A percentile compares a stretch with the other conserved stretches of the same genome.
These are phyloP conservation scores for Virgularia gustaviana DNA, from an alignment of 92 coral and sea anemone species.

Conservation along the genomic window DNA sequence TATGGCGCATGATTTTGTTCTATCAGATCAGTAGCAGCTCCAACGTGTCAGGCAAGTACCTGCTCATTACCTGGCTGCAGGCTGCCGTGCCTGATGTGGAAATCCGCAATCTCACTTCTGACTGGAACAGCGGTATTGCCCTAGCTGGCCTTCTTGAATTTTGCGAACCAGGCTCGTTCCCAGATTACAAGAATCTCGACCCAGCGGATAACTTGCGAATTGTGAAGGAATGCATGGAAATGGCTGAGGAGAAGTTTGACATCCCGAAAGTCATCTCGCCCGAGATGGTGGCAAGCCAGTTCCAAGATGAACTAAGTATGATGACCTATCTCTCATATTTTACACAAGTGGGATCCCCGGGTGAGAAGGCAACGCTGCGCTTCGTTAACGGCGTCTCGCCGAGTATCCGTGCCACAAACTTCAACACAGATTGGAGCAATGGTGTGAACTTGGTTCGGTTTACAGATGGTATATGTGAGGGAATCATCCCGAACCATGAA, in stretches of 20 bases:
- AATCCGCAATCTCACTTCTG: slow-evolving; percentile 81
- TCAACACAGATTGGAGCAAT: slow-evolving; percentile 91
- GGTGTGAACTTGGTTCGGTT: slow-evolving; percentile 68
- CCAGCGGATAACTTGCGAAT: slow-evolving; percentile 65
- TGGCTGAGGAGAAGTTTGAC: slow-evolving; percentile 69
- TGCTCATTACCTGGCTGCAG: slow-evolving; percentile 78
- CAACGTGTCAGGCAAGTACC: slow-evolving; percentile 87
- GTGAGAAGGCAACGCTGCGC: slow-evolving; percentile 80
- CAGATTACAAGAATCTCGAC: slow-evolving; percentile 71
- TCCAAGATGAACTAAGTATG: slow-evolving; percentile 95
- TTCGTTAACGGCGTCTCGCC: slow-evolving; percentile 80
- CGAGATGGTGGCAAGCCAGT: slow-evolving; percentile 77
- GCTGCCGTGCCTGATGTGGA: slow-evolving; percentile 80
- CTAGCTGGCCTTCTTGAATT: slow-evolving; percentile 75
- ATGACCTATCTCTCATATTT: slow-evolving; percentile 95
- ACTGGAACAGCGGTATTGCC: slow-evolving; percentile 88
- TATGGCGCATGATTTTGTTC: slow-evolving; percentile 95
- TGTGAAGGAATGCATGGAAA: slow-evolving; percentile 63
- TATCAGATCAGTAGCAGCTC: slow-evolving; percentile 97
- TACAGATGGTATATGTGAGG: slow-evolving; percentile 76
- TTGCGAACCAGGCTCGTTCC: slow-evolving; percentile 72
- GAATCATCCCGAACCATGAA: slow-evolving; percentile 80
- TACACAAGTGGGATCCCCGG: slow-evolving; percentile 92
- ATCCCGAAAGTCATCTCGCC: slow-evolving; percentile 86
- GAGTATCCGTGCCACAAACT: slow-evolving; percentile 60